These are phyloP conservation scores for Phragmatobia fuliginosa DNA, from an alignment of 2,888 invertebrate genomes.

Conservation along the genomic window DNA sequence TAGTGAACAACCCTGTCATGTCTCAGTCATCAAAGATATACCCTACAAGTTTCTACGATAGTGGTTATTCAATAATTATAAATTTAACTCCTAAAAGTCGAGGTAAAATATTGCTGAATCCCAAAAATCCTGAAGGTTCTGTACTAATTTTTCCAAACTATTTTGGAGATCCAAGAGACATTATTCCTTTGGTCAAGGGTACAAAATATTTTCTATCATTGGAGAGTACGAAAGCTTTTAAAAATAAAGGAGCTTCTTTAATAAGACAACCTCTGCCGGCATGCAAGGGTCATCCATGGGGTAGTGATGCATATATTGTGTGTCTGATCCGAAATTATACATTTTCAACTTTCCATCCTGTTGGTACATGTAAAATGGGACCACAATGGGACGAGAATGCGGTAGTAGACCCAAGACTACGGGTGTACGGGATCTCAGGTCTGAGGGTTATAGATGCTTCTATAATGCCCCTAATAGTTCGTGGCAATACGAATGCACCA, in stretches of 20 bases:
- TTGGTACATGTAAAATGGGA: conserved; percentile 82
- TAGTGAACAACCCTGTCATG: conserved; percentile 77
- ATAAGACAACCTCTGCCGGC: conserved; percentile 84
- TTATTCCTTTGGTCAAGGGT: conserved; percentile 86
- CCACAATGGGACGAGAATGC: conserved; percentile 84
- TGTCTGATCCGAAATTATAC: conserved; percentile 88
- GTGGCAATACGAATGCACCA: conserved; percentile 94
- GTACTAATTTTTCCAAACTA: conserved; percentile 90
- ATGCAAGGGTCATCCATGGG: conserved; percentile 87
- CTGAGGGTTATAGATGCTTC: conserved; percentile 92
- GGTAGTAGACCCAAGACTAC: conserved; percentile 90
- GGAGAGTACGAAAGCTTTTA: conserved; percentile 86
- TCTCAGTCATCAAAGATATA: conserved; percentile 62
- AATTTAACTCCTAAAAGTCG: conserved; percentile 87
- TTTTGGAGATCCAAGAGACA: conserved; percentile 86
- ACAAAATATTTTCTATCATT: conserved; percentile 85
- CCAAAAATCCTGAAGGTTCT: conserved; percentile 88
- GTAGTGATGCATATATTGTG: conserved; percentile 88
- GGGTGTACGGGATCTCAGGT: conserved; percentile 87
- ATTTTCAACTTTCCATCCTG: conserved; percentile 76
- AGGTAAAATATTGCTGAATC: conserved; percentile 87
- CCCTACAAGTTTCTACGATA: conserved; percentile 87
- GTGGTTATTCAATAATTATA: conserved; percentile 85
- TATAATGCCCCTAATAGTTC: conserved; percentile 92
- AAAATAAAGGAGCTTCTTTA: conserved; percentile 83